Evolutionary conservation across 2,888 invertebrate species (phyloP).

Genomic region (Cistogaster globosa): DNA sequence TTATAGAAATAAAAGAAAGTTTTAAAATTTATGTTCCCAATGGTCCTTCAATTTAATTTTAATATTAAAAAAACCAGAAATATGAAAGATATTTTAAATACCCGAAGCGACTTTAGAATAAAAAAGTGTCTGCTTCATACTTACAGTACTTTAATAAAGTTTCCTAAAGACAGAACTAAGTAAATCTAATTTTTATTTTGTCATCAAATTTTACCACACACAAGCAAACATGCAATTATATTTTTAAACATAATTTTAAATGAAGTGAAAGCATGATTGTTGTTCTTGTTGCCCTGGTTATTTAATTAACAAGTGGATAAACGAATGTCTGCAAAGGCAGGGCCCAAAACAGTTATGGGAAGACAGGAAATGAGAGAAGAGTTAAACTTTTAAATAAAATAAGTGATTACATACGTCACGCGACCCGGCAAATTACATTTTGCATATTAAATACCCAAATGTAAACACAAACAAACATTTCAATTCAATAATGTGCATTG

Average conservation of each 20-base stretch:
- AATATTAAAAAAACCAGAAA: too few species aligned
- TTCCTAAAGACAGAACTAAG: too few species aligned
- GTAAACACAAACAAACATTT: conserved; percentile 57
- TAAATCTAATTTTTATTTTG: too few species aligned
- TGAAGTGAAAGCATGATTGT: too few species aligned
- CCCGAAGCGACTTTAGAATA: too few species aligned
- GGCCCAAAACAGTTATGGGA: background rate
- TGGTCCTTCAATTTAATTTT: too few species aligned
- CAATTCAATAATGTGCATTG: conserved; percentile 37
- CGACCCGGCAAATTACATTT: conserved; percentile 80
- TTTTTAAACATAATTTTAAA: conserved; percentile 15
- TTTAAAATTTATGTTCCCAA: too few species aligned
- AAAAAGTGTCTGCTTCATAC: too few species aligned
- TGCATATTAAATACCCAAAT: conserved; percentile 65
- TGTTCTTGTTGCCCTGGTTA: conserved; percentile 1
- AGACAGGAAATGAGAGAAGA: conserved; percentile 39
- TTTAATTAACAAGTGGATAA: conserved; percentile 24
- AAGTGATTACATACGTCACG: conserved; percentile 80
- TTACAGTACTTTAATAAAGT: too few species aligned
- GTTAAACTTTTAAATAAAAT: conserved; percentile 66
- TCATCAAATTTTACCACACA: background rate
- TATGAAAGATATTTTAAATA: too few species aligned
- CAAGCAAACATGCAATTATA: background rate
- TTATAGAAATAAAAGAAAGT: too few species aligned
- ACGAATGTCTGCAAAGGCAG: conserved; percentile 1